phyloP scores from a whole-genome alignment of 2,888 invertebrate genomes.

The Clusia tigrina region DNA sequence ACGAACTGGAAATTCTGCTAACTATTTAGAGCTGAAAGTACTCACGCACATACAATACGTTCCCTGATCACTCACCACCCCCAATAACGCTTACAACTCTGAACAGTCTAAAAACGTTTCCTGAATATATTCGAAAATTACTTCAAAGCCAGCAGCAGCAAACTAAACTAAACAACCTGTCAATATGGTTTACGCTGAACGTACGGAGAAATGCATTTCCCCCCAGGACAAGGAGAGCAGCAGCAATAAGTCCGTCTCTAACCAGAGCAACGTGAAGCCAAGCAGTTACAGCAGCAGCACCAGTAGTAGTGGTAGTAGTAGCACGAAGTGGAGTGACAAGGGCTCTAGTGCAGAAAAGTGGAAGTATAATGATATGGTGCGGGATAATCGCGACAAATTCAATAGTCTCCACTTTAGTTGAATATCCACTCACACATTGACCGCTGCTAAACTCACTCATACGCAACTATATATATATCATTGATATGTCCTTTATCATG shows the following conservation, averaged over 20 bases:
- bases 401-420: slow-evolving; percentile 61
- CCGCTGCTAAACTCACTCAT: too few species aligned
- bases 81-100: slow-evolving; percentile 34
- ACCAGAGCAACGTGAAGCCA: slow-evolving; percentile 29
- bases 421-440: too few species aligned
- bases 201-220: slow-evolving; percentile 54
- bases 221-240: slow-evolving; percentile 37
- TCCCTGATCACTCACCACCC: slow-evolving; percentile 51
- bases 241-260: background rate
- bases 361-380: slow-evolving; percentile 62
- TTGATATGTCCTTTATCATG: too few species aligned
- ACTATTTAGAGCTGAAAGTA: slow-evolving; percentile 62
- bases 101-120: slow-evolving; percentile 8
- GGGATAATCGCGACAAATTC: slow-evolving; percentile 58
- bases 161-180: slow-evolving; percentile 18
- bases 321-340: slow-evolving; percentile 45
- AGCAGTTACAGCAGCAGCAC: slow-evolving; percentile 29
- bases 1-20: slow-evolving; percentile 63
- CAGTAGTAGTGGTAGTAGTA: slow-evolving; percentile 22
- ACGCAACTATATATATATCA: too few species aligned
- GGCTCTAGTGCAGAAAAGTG: slow-evolving; percentile 55
- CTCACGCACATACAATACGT: slow-evolving; percentile 63
- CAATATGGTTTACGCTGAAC: slow-evolving; percentile 60
- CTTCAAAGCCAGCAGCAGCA: slow-evolving; percentile 6
- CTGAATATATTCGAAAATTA: too few species aligned